Evolutionary conservation across 2,888 invertebrate species (phyloP).

Genomic region (Trilocha varians): DNA sequence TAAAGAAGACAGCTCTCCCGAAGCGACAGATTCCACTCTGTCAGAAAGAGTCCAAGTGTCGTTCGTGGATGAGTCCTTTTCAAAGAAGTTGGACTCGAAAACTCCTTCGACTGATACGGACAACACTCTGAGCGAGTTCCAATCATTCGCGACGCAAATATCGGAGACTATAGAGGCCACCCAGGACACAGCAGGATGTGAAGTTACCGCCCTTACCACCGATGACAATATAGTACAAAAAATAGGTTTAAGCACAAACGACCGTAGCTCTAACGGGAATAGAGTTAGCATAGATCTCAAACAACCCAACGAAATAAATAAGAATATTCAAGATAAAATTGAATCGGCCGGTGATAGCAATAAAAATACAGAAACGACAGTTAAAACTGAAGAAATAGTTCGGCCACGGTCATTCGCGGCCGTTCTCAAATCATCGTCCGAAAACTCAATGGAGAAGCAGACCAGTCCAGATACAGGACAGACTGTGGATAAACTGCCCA

Average conservation of each 20-base stretch:
- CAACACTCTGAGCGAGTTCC: conserved; percentile 61
- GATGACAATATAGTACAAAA: conserved; percentile 68
- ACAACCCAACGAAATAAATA: conserved; percentile 55
- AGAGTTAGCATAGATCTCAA: conserved; percentile 46
- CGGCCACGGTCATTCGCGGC: conserved; percentile 60
- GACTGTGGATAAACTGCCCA: conserved; percentile 65
- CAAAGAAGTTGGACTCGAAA: conserved; percentile 57
- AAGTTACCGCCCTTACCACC: conserved; percentile 63
- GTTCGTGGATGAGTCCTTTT: conserved; percentile 62
- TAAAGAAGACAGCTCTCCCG: conserved; percentile 46
- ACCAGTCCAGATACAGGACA: conserved; percentile 52
- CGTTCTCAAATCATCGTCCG: conserved; percentile 56
- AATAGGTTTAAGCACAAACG: conserved; percentile 60
- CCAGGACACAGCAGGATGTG: conserved; percentile 9
- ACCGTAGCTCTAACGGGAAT: conserved; percentile 32
- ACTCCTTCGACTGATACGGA: conserved; percentile 65
- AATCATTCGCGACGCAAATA: conserved; percentile 40
- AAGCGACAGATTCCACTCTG: conserved; percentile 59
- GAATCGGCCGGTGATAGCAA: conserved; percentile 17
- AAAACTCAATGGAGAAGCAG: conserved; percentile 56
- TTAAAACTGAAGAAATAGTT: conserved; percentile 19
- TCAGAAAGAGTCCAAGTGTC: conserved; percentile 64
- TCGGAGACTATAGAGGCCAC: conserved; percentile 26
- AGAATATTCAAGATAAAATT: conserved; percentile 22
- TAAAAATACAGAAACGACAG: conserved; percentile 15